Base-by-base conservation (phyloP, 1,140 invertebrate genomes). In the Parapsyche elsis region DNA sequence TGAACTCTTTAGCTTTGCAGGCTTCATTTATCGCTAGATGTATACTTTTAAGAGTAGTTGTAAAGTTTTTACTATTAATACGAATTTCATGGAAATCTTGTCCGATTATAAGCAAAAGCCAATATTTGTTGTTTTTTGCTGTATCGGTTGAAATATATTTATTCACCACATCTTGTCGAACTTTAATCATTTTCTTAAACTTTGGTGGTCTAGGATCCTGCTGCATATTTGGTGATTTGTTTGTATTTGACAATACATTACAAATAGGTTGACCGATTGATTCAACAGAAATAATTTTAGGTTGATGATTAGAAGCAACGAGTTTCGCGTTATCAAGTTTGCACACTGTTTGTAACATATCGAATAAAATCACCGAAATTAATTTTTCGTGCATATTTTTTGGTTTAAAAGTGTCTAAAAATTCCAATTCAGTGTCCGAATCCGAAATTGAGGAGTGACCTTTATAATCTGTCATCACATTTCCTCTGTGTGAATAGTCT, bases 301-400 rank as follows among this genome's bases (percentile, higher is more conserved):
- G n/a, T n/a, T 10, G n/a, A 21, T 59, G 21, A 4, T 16, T 59
- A 4, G 21, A 1, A n/a, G 14, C 1, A 59, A 59, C 10, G n/a
- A 59, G 14, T 59, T 10, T 16, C n/a, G 53, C 82, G 80, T 7
- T n/a, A 45, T 4, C 64, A 46, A 84, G 83, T 82, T 80, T 78
- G 78, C 86, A 85, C 57, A 88, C 84, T 71, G 85, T 86, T 24
- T 83, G 81, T 21, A 88, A 61, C 46, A 89, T 80, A 67, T 87
- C 84, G 9, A 84, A 79, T 14, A 89, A 76, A 19, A 89, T 81
- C 74, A 79, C 61, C 64, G 83, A 79, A 0, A 86, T 71, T 24
- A 71, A 75, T 19, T 71, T 24, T 44, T 78, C 80, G 0, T 80
- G 76, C 67, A 81, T 59, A 71, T 80, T 76, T 45, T 38, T 67